Conservation (phyloP, 2,113 vertebrate species). For the Cacatua alba region DNA sequence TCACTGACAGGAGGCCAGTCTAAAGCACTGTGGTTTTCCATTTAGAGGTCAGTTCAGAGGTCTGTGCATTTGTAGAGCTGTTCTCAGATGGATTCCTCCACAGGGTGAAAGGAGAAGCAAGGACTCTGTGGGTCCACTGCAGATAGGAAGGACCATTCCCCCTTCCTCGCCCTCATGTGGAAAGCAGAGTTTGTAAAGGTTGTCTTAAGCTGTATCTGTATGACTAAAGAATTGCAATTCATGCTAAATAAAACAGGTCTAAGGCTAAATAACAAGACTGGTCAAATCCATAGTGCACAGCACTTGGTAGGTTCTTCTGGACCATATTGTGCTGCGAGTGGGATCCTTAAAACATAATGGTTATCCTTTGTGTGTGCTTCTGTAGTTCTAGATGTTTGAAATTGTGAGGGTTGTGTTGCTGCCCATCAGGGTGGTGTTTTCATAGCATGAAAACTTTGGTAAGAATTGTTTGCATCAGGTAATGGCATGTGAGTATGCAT, state of each 20-base stretch:
- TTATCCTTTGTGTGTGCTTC: neutral
- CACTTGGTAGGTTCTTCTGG: neutral
- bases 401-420: neutral
- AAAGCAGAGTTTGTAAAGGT: neutral
- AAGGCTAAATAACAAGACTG: neutral
- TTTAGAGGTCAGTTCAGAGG: neutral
- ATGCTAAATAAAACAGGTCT: neutral
- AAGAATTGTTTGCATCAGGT: neutral
- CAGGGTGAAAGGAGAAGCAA: neutral
- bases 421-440: neutral
- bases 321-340: neutral
- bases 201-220: neutral
- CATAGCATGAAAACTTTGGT: neutral
- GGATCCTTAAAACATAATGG: neutral
- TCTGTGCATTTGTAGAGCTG: neutral
- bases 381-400: neutral
- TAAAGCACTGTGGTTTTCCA: neutral
- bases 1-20: neutral
- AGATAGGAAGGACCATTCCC: neutral
- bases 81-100: neutral
- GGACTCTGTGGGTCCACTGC: neutral
- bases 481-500: neutral
- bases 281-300: neutral
- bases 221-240: neutral
- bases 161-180: neutral